These are phyloP conservation scores for Cinclus cinclus DNA, from an alignment of 2,113 vertebrate species.

Conservation along the genomic window DNA sequence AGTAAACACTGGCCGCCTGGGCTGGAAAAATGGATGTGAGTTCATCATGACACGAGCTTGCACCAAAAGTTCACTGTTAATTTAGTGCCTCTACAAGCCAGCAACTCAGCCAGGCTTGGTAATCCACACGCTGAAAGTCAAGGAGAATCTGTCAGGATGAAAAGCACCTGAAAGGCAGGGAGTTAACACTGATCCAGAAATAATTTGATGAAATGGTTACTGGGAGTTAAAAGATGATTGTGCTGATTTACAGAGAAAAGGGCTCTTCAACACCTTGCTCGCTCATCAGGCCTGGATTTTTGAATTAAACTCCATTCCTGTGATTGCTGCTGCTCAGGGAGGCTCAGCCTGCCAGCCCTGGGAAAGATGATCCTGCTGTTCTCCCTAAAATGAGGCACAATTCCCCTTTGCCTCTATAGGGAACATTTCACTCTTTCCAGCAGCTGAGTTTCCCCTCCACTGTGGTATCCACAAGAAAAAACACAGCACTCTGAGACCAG, in stretches of 20 bases:
- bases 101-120: not conserved
- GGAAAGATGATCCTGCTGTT: not conserved
- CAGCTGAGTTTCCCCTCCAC: not conserved
- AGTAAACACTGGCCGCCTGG: not conserved
- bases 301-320: rapidly evolving
- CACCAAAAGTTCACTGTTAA: not conserved
- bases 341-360: not conserved
- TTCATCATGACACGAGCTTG: not conserved
- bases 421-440: not conserved
- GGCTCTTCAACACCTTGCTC: not conserved
- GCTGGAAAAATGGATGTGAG: not conserved
- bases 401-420: not conserved
- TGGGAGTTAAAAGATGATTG: not conserved
- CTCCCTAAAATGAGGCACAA: not conserved
- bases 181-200: not conserved
- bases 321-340: not conserved
- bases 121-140: not conserved
- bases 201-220: not conserved
- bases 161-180: not conserved
- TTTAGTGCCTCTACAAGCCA: not conserved
- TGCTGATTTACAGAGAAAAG: not conserved
- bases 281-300: not conserved
- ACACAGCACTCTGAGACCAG: not conserved
- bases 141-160: not conserved
- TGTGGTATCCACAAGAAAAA: not conserved